Percentiles rank a stretch among this genome's conserved stretches.
Evolutionary conservation across 2,888 invertebrate species (phyloP).

Genomic region (Subacronicta megacephala): DNA sequence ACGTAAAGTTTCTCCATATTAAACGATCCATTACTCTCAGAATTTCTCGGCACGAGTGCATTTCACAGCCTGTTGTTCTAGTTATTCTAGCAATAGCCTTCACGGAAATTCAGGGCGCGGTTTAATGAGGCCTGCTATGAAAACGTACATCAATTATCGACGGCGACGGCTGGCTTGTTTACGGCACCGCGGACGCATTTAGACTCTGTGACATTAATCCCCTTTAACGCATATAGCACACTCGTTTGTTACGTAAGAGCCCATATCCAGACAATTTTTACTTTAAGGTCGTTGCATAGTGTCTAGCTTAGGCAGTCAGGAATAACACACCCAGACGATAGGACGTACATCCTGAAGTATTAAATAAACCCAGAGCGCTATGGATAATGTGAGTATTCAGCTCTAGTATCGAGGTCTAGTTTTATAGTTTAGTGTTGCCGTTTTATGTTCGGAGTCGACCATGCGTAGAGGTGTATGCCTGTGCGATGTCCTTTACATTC

Average conservation of each 20-base stretch:
- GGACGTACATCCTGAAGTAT: slow-evolving; percentile 23
- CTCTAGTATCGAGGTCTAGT: slow-evolving; percentile 34
- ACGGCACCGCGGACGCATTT: slow-evolving; percentile 86
- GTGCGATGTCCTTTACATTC: slow-evolving; percentile 72
- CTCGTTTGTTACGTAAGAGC: slow-evolving; percentile 59
- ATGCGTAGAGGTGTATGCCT: slow-evolving; percentile 57
- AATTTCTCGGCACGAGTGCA: slow-evolving; percentile 51
- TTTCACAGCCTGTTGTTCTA: slow-evolving; percentile 65
- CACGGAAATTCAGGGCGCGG: slow-evolving; percentile 83
- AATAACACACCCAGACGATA: slow-evolving; percentile 21
- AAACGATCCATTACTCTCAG: slow-evolving; percentile 58
- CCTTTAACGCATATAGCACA: slow-evolving; percentile 62
- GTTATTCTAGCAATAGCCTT: slow-evolving; percentile 80
- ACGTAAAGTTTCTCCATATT: slow-evolving; percentile 50
- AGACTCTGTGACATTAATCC: slow-evolving; percentile 82
- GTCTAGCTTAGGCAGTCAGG: slow-evolving; percentile 30
- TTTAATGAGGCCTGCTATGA: slow-evolving; percentile 86
- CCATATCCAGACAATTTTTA: slow-evolving; percentile 58
- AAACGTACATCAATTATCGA: slow-evolving; percentile 88
- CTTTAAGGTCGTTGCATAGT: slow-evolving; percentile 33
- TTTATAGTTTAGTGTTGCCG: slow-evolving; percentile 38
- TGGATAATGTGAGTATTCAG: slow-evolving; percentile 45
- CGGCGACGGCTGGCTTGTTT: slow-evolving; percentile 84
- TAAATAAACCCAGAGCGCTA: slow-evolving; percentile 20
- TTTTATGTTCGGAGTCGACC: slow-evolving; percentile 53